Base-by-base conservation (phyloP, 2,113 vertebrate genomes). In the Aplodontia rufa region DNA sequence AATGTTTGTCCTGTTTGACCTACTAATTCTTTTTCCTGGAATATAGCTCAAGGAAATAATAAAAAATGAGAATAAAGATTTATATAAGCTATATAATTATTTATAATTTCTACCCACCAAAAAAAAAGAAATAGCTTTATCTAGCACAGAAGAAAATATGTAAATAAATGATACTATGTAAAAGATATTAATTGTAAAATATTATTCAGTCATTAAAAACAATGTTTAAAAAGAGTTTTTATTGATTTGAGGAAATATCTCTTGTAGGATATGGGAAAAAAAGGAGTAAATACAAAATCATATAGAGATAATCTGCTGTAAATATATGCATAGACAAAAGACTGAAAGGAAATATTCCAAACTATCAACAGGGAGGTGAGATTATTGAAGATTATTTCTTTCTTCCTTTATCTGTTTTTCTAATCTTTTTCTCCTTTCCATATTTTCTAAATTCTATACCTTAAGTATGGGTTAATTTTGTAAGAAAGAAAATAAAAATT, bases 391-490 rank as follows among this genome's bases (percentile, higher is more conserved):
- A 92, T 68, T 76, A 49, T 55, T 92, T 13, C 20, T 87, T 74
- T 53, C 8, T 74, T 93, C 19, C 80, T 69, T 85, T 58, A 49
- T 83, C 11, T 51, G 13, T 45, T 81, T 90, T 86, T 80, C 35
- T 60, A 12, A 66, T 24, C 13, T 69, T 68, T 94, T 58, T 79
- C 47, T 72, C 16, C 13, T 86, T 64, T 90, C 58, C 9, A 14
- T 84, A 45, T 11, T 88, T 96, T 76, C 47, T 94, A 71, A 87
- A 71, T 64, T 94, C 90, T 95, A 22, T 49, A 78, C 11, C 71
- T 75, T 87, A 93, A 90, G 49, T 64, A 51, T 87, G 87, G 90
- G 94, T 49, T 96, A 96, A 96, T 97, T 97, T 95, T 95, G 1
- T 78, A 95, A 96, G 60, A n/a, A 88, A 62, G 58, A 45, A 94